Conservation (phyloP, 2,888 invertebrate species). For the Eutolmus rufibarbis region DNA sequence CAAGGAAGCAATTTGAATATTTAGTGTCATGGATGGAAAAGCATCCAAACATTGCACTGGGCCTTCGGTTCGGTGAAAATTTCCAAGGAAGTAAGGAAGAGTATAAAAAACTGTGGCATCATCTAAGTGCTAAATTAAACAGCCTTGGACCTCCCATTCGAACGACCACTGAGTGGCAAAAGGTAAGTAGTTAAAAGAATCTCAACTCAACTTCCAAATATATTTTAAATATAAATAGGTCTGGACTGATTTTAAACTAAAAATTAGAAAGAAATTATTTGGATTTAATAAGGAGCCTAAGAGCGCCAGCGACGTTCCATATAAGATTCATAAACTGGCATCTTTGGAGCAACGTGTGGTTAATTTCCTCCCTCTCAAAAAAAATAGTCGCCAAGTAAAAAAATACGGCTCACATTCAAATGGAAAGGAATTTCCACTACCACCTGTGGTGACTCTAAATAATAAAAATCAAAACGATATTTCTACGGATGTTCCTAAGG, state of each 20-base stretch:
- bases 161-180: not conserved
- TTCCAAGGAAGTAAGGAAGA: not conserved
- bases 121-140: not conserved
- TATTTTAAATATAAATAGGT: not conserved
- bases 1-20: not conserved
- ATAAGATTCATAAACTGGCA: not conserved
- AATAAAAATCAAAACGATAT: not conserved
- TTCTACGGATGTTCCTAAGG: not conserved
- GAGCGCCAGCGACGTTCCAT: not conserved
- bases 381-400: not conserved
- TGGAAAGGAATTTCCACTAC: not conserved
- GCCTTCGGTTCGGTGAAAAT: not conserved
- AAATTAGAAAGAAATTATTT: not conserved
- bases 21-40: not conserved
- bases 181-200: not conserved
- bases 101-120: not conserved
- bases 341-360: not conserved
- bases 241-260: not conserved
- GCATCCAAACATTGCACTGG: not conserved
- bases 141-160: not conserved
- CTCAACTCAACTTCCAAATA: not conserved
- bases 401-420: not conserved
- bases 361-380: not conserved
- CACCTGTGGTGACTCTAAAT: not conserved
- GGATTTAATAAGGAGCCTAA: not conserved